These are phyloP conservation scores for Platanista minor DNA, from an alignment of 2,113 vertebrate genomes.

Conservation along the genomic window DNA sequence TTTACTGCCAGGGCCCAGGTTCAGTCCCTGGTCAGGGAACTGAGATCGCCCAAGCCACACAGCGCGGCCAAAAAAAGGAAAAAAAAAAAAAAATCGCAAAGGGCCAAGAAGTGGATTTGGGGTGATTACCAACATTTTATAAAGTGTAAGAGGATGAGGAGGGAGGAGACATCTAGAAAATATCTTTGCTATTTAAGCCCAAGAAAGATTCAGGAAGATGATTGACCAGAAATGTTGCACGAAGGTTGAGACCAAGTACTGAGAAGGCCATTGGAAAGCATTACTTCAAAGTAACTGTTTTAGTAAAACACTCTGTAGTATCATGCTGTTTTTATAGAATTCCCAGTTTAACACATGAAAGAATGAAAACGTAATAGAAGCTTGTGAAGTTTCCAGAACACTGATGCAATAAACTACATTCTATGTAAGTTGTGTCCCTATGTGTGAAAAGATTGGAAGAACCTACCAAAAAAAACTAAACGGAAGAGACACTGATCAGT, in stretches of 20 bases:
- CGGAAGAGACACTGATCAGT: background rate
- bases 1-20: background rate
- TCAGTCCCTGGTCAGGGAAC: background rate
- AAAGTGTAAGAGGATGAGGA: background rate
- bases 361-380: background rate
- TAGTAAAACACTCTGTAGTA: background rate
- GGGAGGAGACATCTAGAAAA: background rate
- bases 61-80: background rate
- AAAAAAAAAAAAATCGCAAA: background rate
- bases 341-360: background rate
- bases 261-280: background rate
- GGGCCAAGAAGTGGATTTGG: background rate
- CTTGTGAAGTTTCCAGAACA: background rate
- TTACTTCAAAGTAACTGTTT: background rate
- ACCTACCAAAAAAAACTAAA: background rate
- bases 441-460: background rate
- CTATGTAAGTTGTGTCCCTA: background rate
- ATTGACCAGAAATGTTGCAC: background rate
- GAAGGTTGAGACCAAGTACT: background rate
- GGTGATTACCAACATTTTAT: background rate
- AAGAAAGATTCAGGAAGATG: background rate
- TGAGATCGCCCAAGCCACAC: background rate
- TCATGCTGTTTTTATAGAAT: background rate
- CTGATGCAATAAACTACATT: background rate
- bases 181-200: background rate